Conservation (phyloP, 2,113 vertebrate genomes). For the Gorsachius goisagi region DNA sequence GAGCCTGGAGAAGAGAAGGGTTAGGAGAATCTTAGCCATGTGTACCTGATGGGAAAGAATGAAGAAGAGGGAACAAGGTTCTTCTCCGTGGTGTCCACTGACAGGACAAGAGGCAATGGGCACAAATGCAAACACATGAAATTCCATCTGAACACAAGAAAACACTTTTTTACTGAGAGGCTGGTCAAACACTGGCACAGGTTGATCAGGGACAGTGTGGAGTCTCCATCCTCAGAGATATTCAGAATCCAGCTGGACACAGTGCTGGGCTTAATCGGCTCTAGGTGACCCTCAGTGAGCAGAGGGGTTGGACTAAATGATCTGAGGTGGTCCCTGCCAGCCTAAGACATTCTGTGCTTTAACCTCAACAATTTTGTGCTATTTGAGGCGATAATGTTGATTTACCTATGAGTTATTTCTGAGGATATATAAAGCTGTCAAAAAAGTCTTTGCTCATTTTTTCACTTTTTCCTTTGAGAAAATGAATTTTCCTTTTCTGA, state of each 20-base stretch:
- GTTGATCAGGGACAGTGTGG: background rate
- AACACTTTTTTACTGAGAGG: background rate
- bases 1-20: background rate
- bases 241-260: background rate
- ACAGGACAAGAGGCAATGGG: background rate
- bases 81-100: fast-evolving
- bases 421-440: background rate
- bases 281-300: background rate
- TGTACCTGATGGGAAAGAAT: background rate
- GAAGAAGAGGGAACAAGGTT: background rate
- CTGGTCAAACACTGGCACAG: background rate
- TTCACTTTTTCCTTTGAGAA: background rate
- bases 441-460: background rate
- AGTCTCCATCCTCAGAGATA: background rate
- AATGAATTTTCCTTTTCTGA: background rate
- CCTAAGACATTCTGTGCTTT: background rate
- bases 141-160: background rate
- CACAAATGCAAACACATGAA: background rate
- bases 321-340: background rate
- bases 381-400: background rate
- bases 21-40: background rate
- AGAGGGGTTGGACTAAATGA: background rate
- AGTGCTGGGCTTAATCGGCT: background rate
- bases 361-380: background rate
- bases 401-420: background rate